Conservation (phyloP, 2,113 vertebrate species). For the Leptobrachium ailaonicum region DNA sequence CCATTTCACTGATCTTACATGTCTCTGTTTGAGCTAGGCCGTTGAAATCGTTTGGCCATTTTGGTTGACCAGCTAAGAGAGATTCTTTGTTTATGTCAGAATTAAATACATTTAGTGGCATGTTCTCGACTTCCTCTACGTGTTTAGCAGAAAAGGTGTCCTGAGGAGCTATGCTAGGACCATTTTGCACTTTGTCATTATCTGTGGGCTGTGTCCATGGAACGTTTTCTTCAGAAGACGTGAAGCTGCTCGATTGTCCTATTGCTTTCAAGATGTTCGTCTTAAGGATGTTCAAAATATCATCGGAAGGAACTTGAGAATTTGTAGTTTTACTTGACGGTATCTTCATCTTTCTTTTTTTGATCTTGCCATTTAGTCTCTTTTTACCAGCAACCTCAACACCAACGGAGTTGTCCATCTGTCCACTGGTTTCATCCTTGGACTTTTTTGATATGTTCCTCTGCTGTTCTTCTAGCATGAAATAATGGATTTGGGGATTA, state of each 20-base stretch:
- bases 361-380: slow-evolving; percentile 52
- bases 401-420: not conserved
- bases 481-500: accelerated
- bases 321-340: slow-evolving; percentile 38
- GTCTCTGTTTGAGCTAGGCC: slow-evolving; percentile 36
- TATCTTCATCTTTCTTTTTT: slow-evolving; percentile 51
- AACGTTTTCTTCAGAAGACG: slow-evolving; percentile 15
- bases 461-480: accelerated
- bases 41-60: slow-evolving; percentile 13
- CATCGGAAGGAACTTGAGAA: slow-evolving; percentile 57
- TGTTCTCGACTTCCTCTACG: not conserved
- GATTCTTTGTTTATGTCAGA: not conserved
- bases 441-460: accelerated
- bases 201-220: not conserved
- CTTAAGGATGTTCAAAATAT: slow-evolving; percentile 67
- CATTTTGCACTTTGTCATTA: not conserved
- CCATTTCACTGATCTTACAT: slow-evolving; percentile 15
- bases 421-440: slow-evolving; percentile 47
- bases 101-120: not conserved
- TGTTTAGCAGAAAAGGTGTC: not conserved
- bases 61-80: not conserved
- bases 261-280: slow-evolving; percentile 63
- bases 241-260: slow-evolving; percentile 5
- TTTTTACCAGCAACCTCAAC: slow-evolving; percentile 19
- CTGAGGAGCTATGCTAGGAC: not conserved